Base-by-base conservation (phyloP, 2,888 invertebrate species). In the Torymus tubicola region DNA sequence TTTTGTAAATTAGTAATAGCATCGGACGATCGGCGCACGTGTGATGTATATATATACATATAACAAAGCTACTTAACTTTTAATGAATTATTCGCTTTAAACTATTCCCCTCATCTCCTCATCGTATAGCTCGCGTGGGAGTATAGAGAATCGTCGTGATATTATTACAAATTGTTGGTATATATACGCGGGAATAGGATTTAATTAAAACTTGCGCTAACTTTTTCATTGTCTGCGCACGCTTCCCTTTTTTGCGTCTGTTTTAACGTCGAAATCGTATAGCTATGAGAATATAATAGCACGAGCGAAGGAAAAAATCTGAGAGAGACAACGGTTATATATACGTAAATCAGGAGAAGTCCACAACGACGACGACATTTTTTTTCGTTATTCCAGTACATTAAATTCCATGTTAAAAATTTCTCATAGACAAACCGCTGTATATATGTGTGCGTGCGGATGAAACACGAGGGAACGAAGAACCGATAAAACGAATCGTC, bases 401-500 rank as follows among this genome's bases (percentile, higher is more conserved):
- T 71, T 71, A 61, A 71, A 71, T 61, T n/a, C n/a, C 24, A n/a
- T 18, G 71, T 52, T 24, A 73, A 65, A 73, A 64, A 31, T 31
- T 65, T 65, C 18, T 64, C 73, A n/a, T n/a, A n/a, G 57, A 73
- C 57, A 31, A 73, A 73, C 2, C 18, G 0, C 58, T n/a, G n/a
- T n/a, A n/a, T 3, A 31, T 31, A 8, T 8, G 5, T 3, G 5
- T 31, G 65, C 2, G 50, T 13, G 42, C 64, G 16, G n/a, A 10
- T 57, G 50, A 42, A 31, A n/a, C 31, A 31, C 31, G 31, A 31
- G 31, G 42, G 42, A 18, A 65, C n/a, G n/a, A n/a, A n/a, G n/a
- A 65, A 13, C 18, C 57, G 73, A 64, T 73, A 65, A 73, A 73
- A 73, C 12, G 64, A 73, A 73, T 73, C 73, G 60, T 60, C 70